Conservation (phyloP, 64 coral and sea anemone species). For the Catalaphyllia jardinei region DNA sequence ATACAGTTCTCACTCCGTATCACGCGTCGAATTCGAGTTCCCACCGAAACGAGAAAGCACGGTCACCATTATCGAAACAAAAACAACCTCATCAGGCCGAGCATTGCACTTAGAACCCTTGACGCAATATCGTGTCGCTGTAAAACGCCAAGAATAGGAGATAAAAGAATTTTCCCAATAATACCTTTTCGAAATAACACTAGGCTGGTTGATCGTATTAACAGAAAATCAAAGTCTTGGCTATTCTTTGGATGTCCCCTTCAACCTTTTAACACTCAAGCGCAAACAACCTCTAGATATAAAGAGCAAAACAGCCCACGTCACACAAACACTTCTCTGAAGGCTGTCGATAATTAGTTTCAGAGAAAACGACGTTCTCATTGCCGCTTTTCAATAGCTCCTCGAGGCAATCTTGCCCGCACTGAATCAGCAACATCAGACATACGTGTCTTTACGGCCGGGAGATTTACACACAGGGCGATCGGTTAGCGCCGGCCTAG, state of each 20-base stretch:
- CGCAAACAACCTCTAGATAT: neutral
- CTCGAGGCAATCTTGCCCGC: neutral
- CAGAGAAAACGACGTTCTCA: neutral
- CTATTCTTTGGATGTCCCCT: neutral
- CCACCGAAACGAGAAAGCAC: neutral
- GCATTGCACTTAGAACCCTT: neutral
- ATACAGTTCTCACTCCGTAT: neutral
- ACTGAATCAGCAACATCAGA: neutral
- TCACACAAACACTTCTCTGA: neutral
- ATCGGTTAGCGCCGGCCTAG: neutral
- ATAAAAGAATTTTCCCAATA: constrained; percentile 5
- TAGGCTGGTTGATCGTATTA: constrained; percentile 20
- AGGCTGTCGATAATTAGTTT: neutral
- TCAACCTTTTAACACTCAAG: constrained; percentile 31
- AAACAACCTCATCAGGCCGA: neutral
- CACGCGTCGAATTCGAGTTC: neutral
- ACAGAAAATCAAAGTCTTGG: neutral
- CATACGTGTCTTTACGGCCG: neutral
- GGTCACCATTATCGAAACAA: neutral
- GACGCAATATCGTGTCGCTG: neutral
- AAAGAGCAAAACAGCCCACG: neutral
- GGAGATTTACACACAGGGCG: too few species aligned
- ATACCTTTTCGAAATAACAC: constrained; percentile 6
- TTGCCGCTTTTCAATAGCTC: neutral
- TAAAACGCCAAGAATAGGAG: neutral